Evolutionary conservation across 2,113 vertebrate genomes (phyloP).

Genomic region (Pangasianodon hypophthalmus): DNA sequence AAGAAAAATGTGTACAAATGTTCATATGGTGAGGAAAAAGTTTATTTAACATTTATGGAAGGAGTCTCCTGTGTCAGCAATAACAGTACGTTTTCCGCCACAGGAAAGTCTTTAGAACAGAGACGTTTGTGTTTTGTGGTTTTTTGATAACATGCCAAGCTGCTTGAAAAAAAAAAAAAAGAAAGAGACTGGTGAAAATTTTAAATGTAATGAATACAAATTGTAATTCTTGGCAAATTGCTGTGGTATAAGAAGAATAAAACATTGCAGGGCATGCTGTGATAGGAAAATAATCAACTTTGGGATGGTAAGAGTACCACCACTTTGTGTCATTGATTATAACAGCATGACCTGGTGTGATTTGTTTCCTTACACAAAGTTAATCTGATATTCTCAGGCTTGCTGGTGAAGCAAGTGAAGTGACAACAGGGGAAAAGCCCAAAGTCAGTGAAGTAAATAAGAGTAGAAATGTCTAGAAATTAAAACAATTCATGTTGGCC

Average conservation of each 20-base stretch:
- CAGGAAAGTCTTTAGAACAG: neutral
- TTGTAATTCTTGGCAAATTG: neutral
- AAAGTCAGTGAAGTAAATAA: neutral
- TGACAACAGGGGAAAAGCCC: neutral
- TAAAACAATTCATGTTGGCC: neutral
- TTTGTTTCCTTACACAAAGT: neutral
- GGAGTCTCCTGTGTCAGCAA: no score
- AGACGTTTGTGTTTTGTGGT: neutral
- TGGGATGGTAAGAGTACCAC: neutral
- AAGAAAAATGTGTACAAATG: neutral
- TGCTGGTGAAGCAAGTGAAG: neutral
- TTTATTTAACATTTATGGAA: no score
- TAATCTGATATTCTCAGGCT: neutral
- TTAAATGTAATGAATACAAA: neutral
- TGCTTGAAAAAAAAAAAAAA: neutral
- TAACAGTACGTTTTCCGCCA: neutral
- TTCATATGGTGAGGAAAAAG: neutral
- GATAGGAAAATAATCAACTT: neutral
- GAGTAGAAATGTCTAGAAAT: neutral
- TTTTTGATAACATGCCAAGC: neutral
- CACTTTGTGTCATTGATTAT: neutral
- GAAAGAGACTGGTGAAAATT: neutral
- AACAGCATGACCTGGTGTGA: neutral
- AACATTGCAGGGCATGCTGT: neutral
- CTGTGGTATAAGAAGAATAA: neutral